These are phyloP conservation scores for Sphaeramia orbicularis DNA, from an alignment of 2,797 vertebrate species.

Conservation along the genomic window DNA sequence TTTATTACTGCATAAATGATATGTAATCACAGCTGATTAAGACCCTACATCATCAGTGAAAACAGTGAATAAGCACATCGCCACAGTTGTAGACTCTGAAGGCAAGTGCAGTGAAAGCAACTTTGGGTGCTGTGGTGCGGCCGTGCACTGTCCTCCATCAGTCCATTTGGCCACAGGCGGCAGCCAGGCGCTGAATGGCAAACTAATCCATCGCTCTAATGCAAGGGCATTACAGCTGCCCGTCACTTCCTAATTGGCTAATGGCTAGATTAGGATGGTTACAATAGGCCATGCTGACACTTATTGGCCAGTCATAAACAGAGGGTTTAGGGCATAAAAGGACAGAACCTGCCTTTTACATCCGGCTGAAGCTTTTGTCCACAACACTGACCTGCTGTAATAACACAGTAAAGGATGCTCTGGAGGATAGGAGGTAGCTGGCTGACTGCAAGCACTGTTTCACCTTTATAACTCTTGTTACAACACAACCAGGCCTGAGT, in stretches of 20 bases:
- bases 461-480: not conserved
- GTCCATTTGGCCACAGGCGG: conserved; percentile 57
- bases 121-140: conserved; percentile 46
- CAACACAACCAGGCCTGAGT: not conserved
- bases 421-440: conserved; percentile 4
- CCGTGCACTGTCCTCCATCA: conserved; percentile 47
- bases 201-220: conserved; percentile 82
- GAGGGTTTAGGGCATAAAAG: conserved; percentile 67
- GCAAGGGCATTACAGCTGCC: conserved; percentile 74
- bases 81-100: conserved; percentile 6
- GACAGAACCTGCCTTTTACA: conserved; percentile 10
- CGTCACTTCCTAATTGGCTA: conserved; percentile 85
- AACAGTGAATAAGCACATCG: conserved; percentile 56
- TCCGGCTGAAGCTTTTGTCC: conserved; percentile 36
- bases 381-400: conserved; percentile 21
- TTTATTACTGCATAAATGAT: conserved; percentile 59
- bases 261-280: conserved; percentile 81
- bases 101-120: conserved; percentile 76
- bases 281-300: conserved; percentile 82
- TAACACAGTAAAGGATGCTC: conserved; percentile 6
- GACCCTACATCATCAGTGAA: conserved; percentile 45
- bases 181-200: conserved; percentile 69
- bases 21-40: conserved; percentile 70
- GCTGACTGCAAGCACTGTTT: not conserved
- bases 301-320: conserved; percentile 69